A percentile compares a stretch with the other conserved stretches of the same genome.
These are phyloP conservation scores for Phyllostomus hastatus DNA, from an alignment of 2,113 vertebrate species.

Conservation along the genomic window DNA sequence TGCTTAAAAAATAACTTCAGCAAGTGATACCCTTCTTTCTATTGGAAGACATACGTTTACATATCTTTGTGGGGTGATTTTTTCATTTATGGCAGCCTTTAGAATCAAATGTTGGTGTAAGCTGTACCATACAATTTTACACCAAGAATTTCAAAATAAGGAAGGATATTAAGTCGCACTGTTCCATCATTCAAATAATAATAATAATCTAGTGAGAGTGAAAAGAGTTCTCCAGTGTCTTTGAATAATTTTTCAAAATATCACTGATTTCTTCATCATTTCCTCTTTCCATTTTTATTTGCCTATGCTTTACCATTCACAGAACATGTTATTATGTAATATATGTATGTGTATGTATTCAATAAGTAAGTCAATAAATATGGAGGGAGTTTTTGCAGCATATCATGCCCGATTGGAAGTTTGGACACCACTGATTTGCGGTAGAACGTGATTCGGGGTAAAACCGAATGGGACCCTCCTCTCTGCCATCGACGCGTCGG, in stretches of 20 bases:
- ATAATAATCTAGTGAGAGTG: neutral
- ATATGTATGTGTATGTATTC: neutral
- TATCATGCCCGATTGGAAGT: neutral
- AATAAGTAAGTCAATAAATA: neutral
- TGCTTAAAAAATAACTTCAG: neutral
- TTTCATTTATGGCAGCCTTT: neutral
- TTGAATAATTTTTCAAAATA: neutral
- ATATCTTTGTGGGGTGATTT: neutral
- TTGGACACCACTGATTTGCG: neutral
- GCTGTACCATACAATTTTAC: neutral
- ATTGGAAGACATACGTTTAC: neutral
- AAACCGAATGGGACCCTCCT: neutral
- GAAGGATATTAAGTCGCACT: neutral
- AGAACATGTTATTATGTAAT: neutral
- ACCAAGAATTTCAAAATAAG: neutral
- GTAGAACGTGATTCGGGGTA: neutral
- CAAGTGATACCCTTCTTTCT: neutral
- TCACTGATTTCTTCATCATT: neutral
- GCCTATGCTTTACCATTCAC: neutral
- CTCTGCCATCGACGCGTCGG: neutral
- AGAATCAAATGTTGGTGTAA: neutral
- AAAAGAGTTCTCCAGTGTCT: neutral
- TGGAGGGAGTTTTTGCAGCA: neutral
- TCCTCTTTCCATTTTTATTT: neutral
- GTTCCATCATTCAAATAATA: neutral